Evolutionary conservation across 1,140 invertebrate genomes (phyloP), one percentile per base, ranked within the genome.

Genomic region (Hormaphis cornu): DNA sequence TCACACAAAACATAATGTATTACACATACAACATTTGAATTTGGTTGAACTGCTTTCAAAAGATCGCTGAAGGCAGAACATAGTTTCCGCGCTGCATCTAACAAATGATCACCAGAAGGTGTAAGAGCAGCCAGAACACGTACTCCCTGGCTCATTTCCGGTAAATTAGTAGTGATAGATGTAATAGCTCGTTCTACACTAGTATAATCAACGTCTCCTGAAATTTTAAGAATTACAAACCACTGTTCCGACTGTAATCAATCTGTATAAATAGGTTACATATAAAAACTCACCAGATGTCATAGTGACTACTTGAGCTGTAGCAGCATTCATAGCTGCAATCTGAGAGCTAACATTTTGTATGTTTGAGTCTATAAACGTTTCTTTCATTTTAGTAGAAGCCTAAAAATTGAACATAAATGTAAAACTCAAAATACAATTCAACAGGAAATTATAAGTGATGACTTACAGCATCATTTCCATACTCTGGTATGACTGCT

Each of bases 271-370:
- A 72, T 73, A 53, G 71, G 42, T 46, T 46, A 46, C 5, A 40
- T 40, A 40, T 40, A 8, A 14, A 8, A 70, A 66, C 71, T 73
- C 77, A 81, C 84, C 89, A 0, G 92, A 91, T 1, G 94, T 96
- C 40, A 96, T 80, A 0, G 94, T 97, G n/a, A 99, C 93, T 8
- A 99, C 87, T 79, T 98, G 93, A 14, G 97, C 97, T 0, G 96
- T 98, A 42, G 96, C 96, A 1, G 95, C 96, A 82, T 95, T 98
- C 95, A 99, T 98, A 35, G 95, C 95, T 12, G 95, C 96, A 74
- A 99, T 89, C 79, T 98, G 93, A 37, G 92, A 93, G 37, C 91
- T 91, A 20, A 99, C 91, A 74, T 90, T 94, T 79, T 98, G 95
- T 76, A 95, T 95, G 76, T 94, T 95, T 14, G 95, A 91, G 78